Conservation (phyloP, 2,888 invertebrate species). For the Calameuta idolon region DNA sequence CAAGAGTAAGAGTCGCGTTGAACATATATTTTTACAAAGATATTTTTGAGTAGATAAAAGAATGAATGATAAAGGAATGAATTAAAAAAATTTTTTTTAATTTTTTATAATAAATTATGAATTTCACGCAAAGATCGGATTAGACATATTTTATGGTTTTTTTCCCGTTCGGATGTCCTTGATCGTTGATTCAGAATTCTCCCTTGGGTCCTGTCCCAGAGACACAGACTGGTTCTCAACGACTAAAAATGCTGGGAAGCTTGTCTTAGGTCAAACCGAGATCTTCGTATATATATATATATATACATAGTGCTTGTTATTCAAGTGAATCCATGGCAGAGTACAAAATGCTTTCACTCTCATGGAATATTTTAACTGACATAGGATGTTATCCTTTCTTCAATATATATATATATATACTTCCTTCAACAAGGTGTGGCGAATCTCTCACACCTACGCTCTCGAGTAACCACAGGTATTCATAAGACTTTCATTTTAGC, state of each 20-base stretch:
- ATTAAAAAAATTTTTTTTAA: too few relatives aligned
- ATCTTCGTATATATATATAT: background rate
- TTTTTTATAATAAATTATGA: too few relatives aligned
- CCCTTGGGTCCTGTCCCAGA: background rate
- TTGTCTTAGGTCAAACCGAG: background rate
- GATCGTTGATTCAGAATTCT: background rate
- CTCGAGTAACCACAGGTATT: background rate
- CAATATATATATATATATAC: background rate
- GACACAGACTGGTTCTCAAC: background rate
- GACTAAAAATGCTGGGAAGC: background rate
- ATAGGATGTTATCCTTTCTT: background rate
- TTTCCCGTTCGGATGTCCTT: background rate
- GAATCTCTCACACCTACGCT: background rate
- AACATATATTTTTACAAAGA: background rate
- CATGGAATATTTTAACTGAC: slow-evolving; percentile 37
- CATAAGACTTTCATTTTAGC: background rate
- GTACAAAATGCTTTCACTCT: slow-evolving; percentile 45
- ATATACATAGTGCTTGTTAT: too few relatives aligned
- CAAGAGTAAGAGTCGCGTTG: background rate
- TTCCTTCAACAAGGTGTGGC: background rate
- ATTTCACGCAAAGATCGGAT: background rate
- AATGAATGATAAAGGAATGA: too few relatives aligned
- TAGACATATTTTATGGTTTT: background rate
- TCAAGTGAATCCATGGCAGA: too few relatives aligned
- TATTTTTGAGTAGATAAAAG: background rate